Conservation (phyloP, 2,888 invertebrate genomes). For the Cistogaster globosa region DNA sequence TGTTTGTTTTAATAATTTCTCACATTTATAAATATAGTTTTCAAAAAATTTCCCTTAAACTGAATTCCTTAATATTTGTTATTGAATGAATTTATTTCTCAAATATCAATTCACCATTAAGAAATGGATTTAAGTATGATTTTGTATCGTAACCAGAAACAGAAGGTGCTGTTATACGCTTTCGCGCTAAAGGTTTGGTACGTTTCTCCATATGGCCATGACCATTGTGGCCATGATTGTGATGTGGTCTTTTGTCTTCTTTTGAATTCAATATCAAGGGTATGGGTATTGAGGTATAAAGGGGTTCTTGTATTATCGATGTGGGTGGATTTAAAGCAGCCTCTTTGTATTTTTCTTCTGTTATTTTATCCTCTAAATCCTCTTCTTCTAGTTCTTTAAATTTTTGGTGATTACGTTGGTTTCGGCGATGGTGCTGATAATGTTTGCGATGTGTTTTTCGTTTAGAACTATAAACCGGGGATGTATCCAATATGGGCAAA, state of each 20-base stretch:
- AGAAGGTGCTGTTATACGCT: conserved; percentile 77
- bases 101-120: conserved; percentile 80
- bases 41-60: conserved; percentile 34
- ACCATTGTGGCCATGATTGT: conserved; percentile 52
- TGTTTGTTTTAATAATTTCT: neutral
- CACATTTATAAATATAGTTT: conserved; percentile 26
- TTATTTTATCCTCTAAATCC: conserved; percentile 47
- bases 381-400: conserved; percentile 57
- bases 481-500: conserved; percentile 76
- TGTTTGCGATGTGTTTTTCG: conserved; percentile 79
- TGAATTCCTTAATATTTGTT: conserved; percentile 42
- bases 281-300: conserved; percentile 80
- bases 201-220: conserved; percentile 73
- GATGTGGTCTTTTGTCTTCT: conserved; percentile 78
- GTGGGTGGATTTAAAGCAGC: conserved; percentile 78
- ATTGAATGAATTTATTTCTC: conserved; percentile 76
- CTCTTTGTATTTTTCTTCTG: conserved; percentile 73
- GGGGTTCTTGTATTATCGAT: conserved; percentile 74
- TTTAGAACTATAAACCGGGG: conserved; percentile 73
- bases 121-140: conserved; percentile 80
- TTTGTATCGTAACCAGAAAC: conserved; percentile 78
- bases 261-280: conserved; percentile 79
- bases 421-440: conserved; percentile 77
- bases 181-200: conserved; percentile 74
- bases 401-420: conserved; percentile 71